Evolutionary conservation across 2,113 vertebrate species (phyloP).

Genomic region (Otocyon megalotis): DNA sequence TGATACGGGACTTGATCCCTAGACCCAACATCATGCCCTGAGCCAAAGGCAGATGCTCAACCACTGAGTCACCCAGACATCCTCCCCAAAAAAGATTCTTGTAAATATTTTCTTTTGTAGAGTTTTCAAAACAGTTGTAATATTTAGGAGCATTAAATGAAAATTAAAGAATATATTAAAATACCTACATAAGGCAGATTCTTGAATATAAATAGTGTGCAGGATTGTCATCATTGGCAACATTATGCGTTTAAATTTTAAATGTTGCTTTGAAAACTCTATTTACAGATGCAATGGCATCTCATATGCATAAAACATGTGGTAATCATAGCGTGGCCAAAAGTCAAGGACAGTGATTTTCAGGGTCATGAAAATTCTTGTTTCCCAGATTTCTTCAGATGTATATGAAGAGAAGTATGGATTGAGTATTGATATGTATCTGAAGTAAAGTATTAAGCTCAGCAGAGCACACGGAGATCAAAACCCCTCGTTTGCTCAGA

Average conservation of each 20-base stretch:
- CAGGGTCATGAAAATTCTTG: conserved; percentile 32
- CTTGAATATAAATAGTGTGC: not conserved
- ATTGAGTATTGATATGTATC: conserved; percentile 76
- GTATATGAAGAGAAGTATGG: conserved; percentile 64
- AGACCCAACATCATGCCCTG: too few species aligned
- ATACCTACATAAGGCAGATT: not conserved
- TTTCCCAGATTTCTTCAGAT: conserved; percentile 41
- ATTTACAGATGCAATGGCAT: not conserved
- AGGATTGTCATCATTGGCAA: not conserved
- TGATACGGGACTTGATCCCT: too few species aligned
- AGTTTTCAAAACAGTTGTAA: conserved; percentile 41
- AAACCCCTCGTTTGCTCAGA: conserved; percentile 62
- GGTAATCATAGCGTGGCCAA: not conserved
- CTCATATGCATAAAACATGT: not conserved
- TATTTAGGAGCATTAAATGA: not conserved
- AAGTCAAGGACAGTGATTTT: conserved; percentile 59
- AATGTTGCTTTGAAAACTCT: not conserved
- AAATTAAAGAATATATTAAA: conserved; percentile 37
- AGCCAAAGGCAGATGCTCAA: too few species aligned
- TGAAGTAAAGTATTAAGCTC: conserved; percentile 67
- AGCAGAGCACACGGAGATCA: conserved; percentile 72
- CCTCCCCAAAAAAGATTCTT: not conserved
- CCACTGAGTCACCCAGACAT: too few species aligned
- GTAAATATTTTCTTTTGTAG: conserved; percentile 20
- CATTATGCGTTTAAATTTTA: conserved; percentile 17